Evolutionary conservation across 1,140 invertebrate species (phyloP), one percentile per base, ranked within the genome.

Genomic region (Cylas formicarius): DNA sequence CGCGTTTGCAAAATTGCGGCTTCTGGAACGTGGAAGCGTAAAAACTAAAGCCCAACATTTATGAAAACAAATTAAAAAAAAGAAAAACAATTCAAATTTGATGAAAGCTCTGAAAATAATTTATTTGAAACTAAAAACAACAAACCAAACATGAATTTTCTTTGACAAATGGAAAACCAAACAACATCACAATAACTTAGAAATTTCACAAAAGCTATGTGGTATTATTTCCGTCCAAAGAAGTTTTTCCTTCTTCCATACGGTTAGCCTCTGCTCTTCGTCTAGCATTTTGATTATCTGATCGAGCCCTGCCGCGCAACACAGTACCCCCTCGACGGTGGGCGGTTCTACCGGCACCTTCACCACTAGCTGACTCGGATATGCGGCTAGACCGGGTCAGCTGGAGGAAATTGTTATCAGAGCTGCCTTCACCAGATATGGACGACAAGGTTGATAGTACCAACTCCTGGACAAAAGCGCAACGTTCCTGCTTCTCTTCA

Each of bases 381-480:
- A 34, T 36, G 16, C 42, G 41, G 44, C 48, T 49, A 44, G 47
- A 47, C 36, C 42, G 31, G n/a, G 40, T 44, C 44, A 44, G 37
- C 33, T 48, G 38, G 36, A 36, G 37, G 20, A 48, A 26, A 21
- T 44, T 39, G 46, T 43, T 8, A 26, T 39, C 22, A 21, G 39
- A 37, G 28, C 22, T 45, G 11, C 26, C 37, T 22, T 44, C 37
- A 9, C 20, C 28, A 11, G 17, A 7, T 17, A 28, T 10, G 29
- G 39, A 20, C 21, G 48, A 46, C 14, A 50, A 47, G 19, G 52
- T 56, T 10, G 54, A 61, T 35, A 60, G 48, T 19, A 62, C 45
- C 23, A 63, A 43, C 38, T 66, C 56, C 32, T 64, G 57, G n/a
- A 62, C 61, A 44, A 66, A 66, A 28, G 52, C 42, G 43, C 54